Base-by-base conservation (phyloP, 1,140 invertebrate species). In the Papilio xuthus region DNA sequence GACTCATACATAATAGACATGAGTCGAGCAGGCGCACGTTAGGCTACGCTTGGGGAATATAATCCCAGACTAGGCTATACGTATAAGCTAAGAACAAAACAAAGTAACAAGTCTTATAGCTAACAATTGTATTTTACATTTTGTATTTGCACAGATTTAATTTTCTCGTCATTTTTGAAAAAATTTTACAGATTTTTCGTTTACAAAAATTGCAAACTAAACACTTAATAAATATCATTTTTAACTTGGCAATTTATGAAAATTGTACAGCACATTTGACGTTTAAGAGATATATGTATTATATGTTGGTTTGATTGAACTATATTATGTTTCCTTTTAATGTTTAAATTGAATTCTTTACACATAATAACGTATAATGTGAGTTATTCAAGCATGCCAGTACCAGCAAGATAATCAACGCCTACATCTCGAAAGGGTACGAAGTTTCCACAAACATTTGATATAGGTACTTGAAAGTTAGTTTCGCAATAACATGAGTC, bases 1-100 rank as follows among this genome's bases (percentile, higher is more conserved):
- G 60, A 67, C 60, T 67, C 60, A 67, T 67, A 67, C 60, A 67
- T 67, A 67, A 67, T 67, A 67, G 60, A 67, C 60, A 67, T 32
- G 60, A 67, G 60, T 67, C 23, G 60, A 67, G 23, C 26, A 26
- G 26, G 60, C 60, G 60, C 60, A 67, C 26, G 60, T 23, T 12
- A 67, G 12, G 23, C 13, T 28, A 67, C 60, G 60, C 60, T 67
- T 15, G 23, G 60, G 60, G 60, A 67, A 67, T 67, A 67, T 67
- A 67, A 67, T 28, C 60, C 60, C 23, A 67, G 60, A 18, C 60
- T 67, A 67, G 60, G 60, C 60, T 67, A 67, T 28, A 67, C 13
- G 60, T 67, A 32, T 67, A 67, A 67, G 60, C 26, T 67, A 67
- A 32, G n/a, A 56, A 56, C 60, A 67, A 67, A 63, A 67, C 60